phyloP scores from a whole-genome alignment of 30 jellyfish, hydroid and myxozoan species.

The Aurelia aurita region DNA sequence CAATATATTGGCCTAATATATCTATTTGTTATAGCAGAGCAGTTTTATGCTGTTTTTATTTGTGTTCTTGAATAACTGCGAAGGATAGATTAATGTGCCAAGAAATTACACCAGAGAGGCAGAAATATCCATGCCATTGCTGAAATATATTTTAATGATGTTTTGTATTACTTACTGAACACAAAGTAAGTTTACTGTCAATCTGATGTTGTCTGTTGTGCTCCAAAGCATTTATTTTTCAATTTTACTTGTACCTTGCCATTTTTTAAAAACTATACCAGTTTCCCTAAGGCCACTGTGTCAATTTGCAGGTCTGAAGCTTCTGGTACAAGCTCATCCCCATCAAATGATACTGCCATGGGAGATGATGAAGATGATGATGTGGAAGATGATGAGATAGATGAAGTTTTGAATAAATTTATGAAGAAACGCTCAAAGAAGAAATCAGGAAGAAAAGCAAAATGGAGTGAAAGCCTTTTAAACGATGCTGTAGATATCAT shows the following conservation, averaged over 20 bases:
- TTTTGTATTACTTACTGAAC: too few species aligned
- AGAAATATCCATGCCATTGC: too few species aligned
- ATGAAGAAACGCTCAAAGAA: not conserved
- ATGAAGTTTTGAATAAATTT: not conserved
- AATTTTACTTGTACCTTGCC: not conserved
- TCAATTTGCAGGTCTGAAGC: constrained; percentile 6
- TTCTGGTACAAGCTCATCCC: constrained; percentile 5
- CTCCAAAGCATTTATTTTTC: not conserved
- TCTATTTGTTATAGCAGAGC: too few species aligned
- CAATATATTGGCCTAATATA: not conserved
- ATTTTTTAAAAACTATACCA: not conserved
- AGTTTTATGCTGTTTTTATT: too few species aligned
- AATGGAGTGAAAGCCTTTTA: constrained; percentile 31
- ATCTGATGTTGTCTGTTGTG: too few species aligned
- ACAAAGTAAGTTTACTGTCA: too few species aligned
- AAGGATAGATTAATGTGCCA: too few species aligned
- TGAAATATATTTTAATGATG: too few species aligned
- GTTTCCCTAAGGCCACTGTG: not conserved
- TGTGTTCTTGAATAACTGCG: too few species aligned
- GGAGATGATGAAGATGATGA: not conserved
- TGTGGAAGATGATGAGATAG: constrained; percentile 5
- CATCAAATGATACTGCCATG: not conserved
- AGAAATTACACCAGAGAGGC: too few species aligned
- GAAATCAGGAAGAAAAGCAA: constrained; percentile 25
- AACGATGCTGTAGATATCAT: constrained; percentile 29